Evolutionary conservation across 2,113 vertebrate genomes (phyloP), one percentile per base, ranked within the genome.

Genomic region (Labeo rohita): DNA sequence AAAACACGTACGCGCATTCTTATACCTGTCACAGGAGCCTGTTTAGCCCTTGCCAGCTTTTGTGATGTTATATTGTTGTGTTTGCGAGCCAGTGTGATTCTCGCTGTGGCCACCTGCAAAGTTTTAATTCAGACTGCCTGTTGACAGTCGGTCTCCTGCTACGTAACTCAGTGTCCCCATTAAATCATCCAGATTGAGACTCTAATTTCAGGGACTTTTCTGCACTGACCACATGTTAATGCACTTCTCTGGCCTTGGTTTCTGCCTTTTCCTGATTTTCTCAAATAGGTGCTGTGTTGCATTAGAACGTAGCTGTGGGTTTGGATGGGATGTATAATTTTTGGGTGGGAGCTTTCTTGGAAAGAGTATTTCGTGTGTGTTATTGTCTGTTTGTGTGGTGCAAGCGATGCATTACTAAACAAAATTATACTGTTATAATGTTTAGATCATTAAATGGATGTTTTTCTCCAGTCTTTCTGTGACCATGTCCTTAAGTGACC

Each of bases 61-160:
- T 79, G 70, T 89, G 72, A 36, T 72, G 52, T 70, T 39, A 9
- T 47, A 84, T 84, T 86, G 70, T 21, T 36, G n/a, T 59, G 54
- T 68, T 87, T 59, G 63, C 74, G 12, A 49, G 56, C 49, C 47
- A 68, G 66, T 21, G 21, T 34, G n/a, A 45, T 68, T 87, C n/a
- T 43, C 13, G 8, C 80, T 52, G 36, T 49, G 47, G 28, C 49
- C 85, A 21, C 34, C 28, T 88, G 78, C 36, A 70, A 11, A 12
- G 78, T 72, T 45, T 73, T 75, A 76, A 61, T 70, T 49, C 36
- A 15, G 36, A 39, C 3, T 12, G 45, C 18, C 66, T n/a, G 66
- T 11, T 77, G 36, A 65, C 18, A 78, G 36, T 54, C 63, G 2
- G 68, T n/a, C 68, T 59, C 74, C 56, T 45, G 21, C 8, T 68